Base-by-base conservation (phyloP, 1,140 invertebrate genomes). In the Drosophila nannoptera region DNA sequence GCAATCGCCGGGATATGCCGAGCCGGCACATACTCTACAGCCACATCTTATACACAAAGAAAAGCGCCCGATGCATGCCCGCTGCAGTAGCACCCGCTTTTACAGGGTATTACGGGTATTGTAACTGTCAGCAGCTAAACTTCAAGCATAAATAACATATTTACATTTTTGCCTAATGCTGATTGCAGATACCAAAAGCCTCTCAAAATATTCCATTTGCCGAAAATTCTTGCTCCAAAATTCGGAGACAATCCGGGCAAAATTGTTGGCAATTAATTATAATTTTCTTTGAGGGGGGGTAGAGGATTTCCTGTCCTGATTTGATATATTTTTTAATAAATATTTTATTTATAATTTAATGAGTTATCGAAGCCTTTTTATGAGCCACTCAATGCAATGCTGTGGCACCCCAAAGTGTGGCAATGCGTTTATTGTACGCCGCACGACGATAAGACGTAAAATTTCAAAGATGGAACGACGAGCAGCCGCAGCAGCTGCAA, bases 371-470 rank as follows among this genome's bases (percentile, higher is more conserved):
- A 22, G 22, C 22, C 22, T 3, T 22, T 22, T 22, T 3, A 2
- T 1, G 22, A 22, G 22, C 22, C 22, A 22, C 22, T 22, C 22
- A 22, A 22, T 22, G 22, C 22, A 22, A 22, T 22, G 46, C 52
- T 50, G 52, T 7, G 29, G 43, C 36, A 53, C 54, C 61, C 16
- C 58, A 75, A 69, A 68, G 54, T 72, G 43, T 60, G 14, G 59
- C 63, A 60, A 63, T 31, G 63, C 58, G 22, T 75, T 68, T 67
- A 53, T 75, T 68, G 49, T 67, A 40, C 22, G 45, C 55, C 12
- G 54, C 52, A 65, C 69, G 76, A 84, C 75, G 80, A 84, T 83
- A 82, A 84, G 80, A 61, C 52, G 56, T 58, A 76, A 71, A 55
- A 56, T 74, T 68, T 54, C 66, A 55, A 80, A 84, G 62, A 76